Evolutionary conservation across 2,888 invertebrate species (phyloP), one percentile per base, ranked within the genome.

Genomic region (Tinea pellionella): DNA sequence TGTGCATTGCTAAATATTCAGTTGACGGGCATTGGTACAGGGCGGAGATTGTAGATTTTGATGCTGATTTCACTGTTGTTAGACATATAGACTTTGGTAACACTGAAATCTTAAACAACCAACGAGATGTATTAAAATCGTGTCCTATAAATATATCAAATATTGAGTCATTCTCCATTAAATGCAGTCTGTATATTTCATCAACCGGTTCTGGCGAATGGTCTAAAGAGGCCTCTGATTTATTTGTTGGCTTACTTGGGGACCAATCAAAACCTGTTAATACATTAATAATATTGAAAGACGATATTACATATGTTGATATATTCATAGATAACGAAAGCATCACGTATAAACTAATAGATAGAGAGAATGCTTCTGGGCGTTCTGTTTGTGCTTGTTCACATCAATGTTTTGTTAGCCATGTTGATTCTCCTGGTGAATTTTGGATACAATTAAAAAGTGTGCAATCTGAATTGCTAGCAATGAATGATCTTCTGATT

Each of bases 11-110:
- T 0, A 92, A 93, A 69, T 97, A 95, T 74, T 90, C 92, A 0
- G 92, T 91, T 1, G 96, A 98, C 71, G 92, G 93, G 43, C 90
- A 90, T 64, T 99, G 98, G 98, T 98, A 98, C 76, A 90, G 98
- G 61, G 98, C 97, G 0, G 92, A 92, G 71, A 92, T 98, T 7
- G 89, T 97, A 42, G 96, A 95, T 71, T 90, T 93, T 0, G 92
- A 93, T 63, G 88, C 90, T 4, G 94, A 94, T 64, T 91, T 94
- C 41, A 93, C 92, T 9, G 93, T 93, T 0, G 90, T 94, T 0
- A 89, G 93, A 32, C 94, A 94, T 67, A 89, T 94, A 12, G 95
- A 95, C 71, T 94, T 90, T 67, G 94, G 94, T 9, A 94, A 94
- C 69, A 93, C 93, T 0, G 94, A 94, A 66, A 91, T 93, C 0